A percentile compares a stretch with the other conserved stretches of the same genome.
phyloP scores from a whole-genome alignment of 2,113 vertebrate species.

The Gallinago jamesoni region DNA sequence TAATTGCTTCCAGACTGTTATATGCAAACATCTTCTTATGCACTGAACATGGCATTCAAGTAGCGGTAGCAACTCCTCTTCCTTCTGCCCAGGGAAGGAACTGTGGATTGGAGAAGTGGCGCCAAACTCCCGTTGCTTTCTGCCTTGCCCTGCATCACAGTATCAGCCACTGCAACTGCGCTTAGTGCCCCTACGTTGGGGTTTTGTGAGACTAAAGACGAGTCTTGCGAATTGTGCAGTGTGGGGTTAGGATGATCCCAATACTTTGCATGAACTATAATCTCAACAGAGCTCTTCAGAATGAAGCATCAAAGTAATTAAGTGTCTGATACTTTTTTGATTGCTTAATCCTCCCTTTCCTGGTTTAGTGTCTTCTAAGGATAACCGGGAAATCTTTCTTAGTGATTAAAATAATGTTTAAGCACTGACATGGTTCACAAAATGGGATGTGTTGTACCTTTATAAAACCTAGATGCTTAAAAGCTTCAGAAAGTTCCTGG shows the following conservation, averaged over 20 bases:
- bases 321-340: conserved; percentile 27
- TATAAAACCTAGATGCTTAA: not conserved
- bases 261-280: not conserved
- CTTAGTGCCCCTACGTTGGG: not conserved
- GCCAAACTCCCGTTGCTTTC: rapidly evolving
- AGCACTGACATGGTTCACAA: not conserved
- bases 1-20: not conserved
- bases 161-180: not conserved
- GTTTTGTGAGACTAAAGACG: not conserved
- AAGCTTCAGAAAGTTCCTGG: not conserved
- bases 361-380: conserved; percentile 18
- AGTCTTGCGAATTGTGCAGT: not conserved
- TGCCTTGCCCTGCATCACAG: not conserved
- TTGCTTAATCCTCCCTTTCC: conserved; percentile 20
- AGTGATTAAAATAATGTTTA: not conserved
- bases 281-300: not conserved
- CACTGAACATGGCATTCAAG: not conserved
- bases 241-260: not conserved
- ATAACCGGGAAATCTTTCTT: conserved; percentile 5
- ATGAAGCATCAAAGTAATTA: conserved; percentile 9
- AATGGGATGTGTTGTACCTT: not conserved
- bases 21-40: not conserved
- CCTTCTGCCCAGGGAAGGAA: not conserved
- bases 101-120: not conserved
- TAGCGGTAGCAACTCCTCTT: not conserved